phyloP scores from a whole-genome alignment of 2,797 vertebrate species.

The Enteromius treurensis region DNA sequence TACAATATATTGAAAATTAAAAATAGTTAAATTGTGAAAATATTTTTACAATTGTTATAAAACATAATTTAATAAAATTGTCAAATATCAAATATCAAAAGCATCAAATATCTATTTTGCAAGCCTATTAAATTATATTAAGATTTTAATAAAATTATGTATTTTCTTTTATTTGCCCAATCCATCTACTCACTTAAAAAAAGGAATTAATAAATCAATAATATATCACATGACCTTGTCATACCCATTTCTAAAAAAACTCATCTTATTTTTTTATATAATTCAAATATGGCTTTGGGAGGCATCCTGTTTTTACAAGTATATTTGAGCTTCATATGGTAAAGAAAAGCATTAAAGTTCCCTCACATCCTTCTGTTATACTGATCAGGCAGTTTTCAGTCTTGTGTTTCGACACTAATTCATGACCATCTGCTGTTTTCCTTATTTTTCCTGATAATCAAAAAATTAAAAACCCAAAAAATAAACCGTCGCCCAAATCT shows the following conservation, averaged over 20 bases:
- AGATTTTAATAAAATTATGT: not conserved
- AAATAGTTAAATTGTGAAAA: not conserved
- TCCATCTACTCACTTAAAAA: not conserved
- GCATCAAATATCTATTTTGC: not conserved
- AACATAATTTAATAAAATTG: not conserved
- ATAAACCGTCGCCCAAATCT: not conserved
- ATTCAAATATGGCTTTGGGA: not conserved
- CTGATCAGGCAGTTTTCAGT: not conserved
- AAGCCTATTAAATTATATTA: not conserved
- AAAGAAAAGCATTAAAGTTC: not conserved
- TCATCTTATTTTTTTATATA: not conserved
- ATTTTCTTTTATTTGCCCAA: not conserved
- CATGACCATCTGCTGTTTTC: conserved; percentile 18
- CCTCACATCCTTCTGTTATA: conserved; percentile 5
- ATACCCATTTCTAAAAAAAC: not conserved
- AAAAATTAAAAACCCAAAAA: conserved; percentile 20
- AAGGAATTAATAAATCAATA: not conserved
- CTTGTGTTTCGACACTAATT: conserved; percentile 7
- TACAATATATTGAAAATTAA: fast-evolving
- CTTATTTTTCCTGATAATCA: conserved; percentile 32
- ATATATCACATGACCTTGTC: not conserved
- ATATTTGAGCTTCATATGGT: not conserved
- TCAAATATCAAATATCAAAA: too few relatives aligned
- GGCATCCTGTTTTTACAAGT: not conserved
- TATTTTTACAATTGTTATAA: not conserved